These are phyloP conservation scores for Ptilonorhynchus violaceus DNA, from an alignment of 2,113 vertebrate genomes.

Conservation along the genomic window DNA sequence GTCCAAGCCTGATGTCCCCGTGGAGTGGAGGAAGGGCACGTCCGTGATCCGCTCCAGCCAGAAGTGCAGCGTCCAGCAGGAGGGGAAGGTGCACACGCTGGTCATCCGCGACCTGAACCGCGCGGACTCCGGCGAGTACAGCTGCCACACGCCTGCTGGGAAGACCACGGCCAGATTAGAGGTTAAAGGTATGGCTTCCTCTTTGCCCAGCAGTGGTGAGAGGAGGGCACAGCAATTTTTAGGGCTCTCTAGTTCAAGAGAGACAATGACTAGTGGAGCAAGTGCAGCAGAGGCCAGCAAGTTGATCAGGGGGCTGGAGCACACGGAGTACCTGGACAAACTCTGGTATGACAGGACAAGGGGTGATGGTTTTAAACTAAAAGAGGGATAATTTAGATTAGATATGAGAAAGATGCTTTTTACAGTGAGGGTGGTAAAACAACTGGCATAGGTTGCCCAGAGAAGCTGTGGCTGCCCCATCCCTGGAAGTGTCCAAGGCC, in stretches of 20 bases:
- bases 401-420: neutral
- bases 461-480: neutral
- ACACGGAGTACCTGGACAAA: accelerated
- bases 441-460: accelerated
- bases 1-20: slow-evolving; percentile 67
- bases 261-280: neutral
- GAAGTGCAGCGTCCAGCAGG: slow-evolving; percentile 77
- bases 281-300: neutral
- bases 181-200: slow-evolving; percentile 80
- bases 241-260: neutral
- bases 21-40: slow-evolving; percentile 79
- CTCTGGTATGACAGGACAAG: neutral
- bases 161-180: slow-evolving; percentile 75
- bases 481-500: neutral
- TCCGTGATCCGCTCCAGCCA: slow-evolving; percentile 69
- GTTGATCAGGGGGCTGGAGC: neutral
- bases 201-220: neutral
- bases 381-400: neutral
- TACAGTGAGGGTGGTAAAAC: neutral
- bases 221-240: accelerated
- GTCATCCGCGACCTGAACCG: slow-evolving; percentile 62
- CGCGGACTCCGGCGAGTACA: slow-evolving; percentile 83
- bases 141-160: slow-evolving; percentile 73
- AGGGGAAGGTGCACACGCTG: slow-evolving; percentile 70
- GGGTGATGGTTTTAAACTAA: neutral